Conservation (phyloP, 30 jellyfish, hydroid and myxozoan species). For the Haliclystus octoradiatus region DNA sequence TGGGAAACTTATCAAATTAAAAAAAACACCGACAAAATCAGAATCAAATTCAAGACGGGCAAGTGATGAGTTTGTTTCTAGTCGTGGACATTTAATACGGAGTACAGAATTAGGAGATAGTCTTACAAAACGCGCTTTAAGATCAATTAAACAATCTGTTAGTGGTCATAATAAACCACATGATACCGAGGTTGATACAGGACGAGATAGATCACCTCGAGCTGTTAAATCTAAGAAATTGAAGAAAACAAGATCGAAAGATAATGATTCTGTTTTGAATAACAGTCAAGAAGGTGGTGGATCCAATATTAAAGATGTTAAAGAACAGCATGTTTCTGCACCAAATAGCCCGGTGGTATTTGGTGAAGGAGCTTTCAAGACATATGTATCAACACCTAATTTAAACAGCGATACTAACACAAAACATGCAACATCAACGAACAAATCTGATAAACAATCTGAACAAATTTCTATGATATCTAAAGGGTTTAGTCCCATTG, state of each 20-base stretch:
- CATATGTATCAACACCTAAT: not conserved
- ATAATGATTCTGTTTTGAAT: not conserved
- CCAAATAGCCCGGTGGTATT: not conserved
- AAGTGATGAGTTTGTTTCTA: not conserved
- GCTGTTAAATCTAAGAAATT: not conserved
- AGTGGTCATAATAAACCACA: not conserved
- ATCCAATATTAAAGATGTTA: too few species aligned
- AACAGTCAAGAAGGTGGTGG: not conserved
- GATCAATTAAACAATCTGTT: not conserved
- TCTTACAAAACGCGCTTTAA: not conserved
- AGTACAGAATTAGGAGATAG: not conserved
- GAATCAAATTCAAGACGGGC: not conserved
- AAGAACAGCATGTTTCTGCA: not conserved
- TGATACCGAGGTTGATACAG: not conserved
- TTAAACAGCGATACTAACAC: not conserved
- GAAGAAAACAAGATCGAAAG: not conserved
- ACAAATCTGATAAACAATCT: not conserved
- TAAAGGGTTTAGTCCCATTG: not conserved
- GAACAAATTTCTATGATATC: not conserved
- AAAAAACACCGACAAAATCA: not conserved
- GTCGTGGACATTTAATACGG: not conserved
- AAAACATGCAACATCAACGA: not conserved
- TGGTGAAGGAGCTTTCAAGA: not conserved
- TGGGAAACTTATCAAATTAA: not conserved
- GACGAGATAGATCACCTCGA: not conserved